These are phyloP conservation scores for Chloebia gouldiae DNA, from an alignment of 2,113 vertebrate genomes.

Conservation along the genomic window DNA sequence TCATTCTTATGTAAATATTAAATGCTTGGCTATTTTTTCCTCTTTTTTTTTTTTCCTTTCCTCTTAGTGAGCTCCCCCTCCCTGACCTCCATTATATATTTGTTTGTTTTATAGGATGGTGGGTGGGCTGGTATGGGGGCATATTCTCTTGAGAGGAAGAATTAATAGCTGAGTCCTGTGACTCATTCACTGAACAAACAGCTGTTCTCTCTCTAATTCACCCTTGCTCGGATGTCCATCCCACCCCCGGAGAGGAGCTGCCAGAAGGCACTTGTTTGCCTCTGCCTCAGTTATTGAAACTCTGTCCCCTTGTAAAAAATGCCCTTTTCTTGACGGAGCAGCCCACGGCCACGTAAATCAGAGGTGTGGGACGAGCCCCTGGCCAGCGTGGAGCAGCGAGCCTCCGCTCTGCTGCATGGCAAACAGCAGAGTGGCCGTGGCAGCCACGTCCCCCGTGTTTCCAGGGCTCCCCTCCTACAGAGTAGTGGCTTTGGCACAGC, in stretches of 20 bases:
- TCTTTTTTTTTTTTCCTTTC: neutral
- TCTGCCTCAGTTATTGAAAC: neutral
- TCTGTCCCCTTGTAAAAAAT: neutral
- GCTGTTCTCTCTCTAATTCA: conserved; percentile 38
- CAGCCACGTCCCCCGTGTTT: neutral
- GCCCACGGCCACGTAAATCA: rapidly evolving
- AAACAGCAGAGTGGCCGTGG: rapidly evolving
- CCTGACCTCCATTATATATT: conserved; percentile 1
- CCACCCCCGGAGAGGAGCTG: neutral
- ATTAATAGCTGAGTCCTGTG: conserved; percentile 33
- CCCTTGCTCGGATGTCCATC: conserved; percentile 31
- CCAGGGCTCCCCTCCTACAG: neutral
- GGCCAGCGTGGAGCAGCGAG: neutral
- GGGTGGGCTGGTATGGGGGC: conserved; percentile 41
- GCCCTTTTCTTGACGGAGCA: rapidly evolving
- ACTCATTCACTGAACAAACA: conserved; percentile 24
- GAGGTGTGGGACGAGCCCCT: rapidly evolving
- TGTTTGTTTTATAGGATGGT: conserved; percentile 33
- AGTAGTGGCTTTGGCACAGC: neutral
- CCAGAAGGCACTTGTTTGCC: neutral
- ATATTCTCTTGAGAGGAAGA: conserved; percentile 23
- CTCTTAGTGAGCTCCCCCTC: neutral
- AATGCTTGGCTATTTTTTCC: neutral
- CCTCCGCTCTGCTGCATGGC: rapidly evolving
- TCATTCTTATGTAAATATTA: conserved; percentile 62